Evolutionary conservation across 2,888 invertebrate genomes (phyloP), one percentile per base, ranked within the genome.

Genomic region (Fragum fragum): DNA sequence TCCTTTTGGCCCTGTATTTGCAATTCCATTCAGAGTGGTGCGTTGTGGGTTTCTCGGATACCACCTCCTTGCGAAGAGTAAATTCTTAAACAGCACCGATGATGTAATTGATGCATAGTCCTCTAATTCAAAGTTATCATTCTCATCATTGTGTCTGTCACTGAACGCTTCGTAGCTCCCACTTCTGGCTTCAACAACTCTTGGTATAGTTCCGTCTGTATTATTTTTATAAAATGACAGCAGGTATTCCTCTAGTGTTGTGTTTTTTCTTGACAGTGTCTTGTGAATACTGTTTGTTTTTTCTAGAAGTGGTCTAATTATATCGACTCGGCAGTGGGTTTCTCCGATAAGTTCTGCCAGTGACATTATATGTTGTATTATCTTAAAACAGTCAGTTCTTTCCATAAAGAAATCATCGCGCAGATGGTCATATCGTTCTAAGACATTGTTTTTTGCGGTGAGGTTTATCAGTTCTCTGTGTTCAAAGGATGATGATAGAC

Each of bases 351-450:
- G 21, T 14, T 29, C 61, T 18, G 61, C 32, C 9, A 61, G 18
- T 29, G 18, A n/a, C 18, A 61, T 11, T 14, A 61, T 28, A n/a
- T 61, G 61, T 26, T 61, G 9, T 28, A 61, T 28, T 14, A 61
- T 61, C 26, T n/a, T 5, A 28, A 61, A 61, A n/a, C 61, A 28
- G 14, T 11, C 18, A n/a, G 26, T 61, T 28, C 32, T 29, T 61
- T 61, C 32, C n/a, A 1, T 23, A n/a, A 28, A 61, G n/a, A 61
- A 61, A 29, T 61, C 61, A 61, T 61, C 61, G 1, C 32, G 5
- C 2, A 28, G 61, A 29, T 61, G 32, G 1, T 11, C 28, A 29
- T 29, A 29, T 29, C 32, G 23, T 18, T 61, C 61, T 29, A 61
- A 61, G 16, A 29, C 18, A 29, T 61, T 61, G 18, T 29, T 18